Percentiles rank a stretch among this genome's conserved stretches.
phyloP scores from a whole-genome alignment of 2,113 vertebrate genomes.

The Gopherus evgoodei region DNA sequence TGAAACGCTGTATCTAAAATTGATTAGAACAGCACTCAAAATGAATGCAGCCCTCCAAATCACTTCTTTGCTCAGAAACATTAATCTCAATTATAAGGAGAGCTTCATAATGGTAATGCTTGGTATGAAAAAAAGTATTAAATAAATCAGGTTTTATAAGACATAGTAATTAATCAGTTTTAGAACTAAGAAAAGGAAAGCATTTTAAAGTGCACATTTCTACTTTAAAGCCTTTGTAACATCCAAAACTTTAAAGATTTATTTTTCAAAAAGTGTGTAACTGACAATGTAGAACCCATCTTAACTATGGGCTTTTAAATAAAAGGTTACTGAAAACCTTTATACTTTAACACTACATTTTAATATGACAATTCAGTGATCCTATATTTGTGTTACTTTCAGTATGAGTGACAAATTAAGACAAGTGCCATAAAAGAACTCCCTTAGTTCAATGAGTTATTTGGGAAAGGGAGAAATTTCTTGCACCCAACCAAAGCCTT shows the following conservation, averaged over 20 bases:
- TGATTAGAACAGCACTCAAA: slow-evolving; percentile 85
- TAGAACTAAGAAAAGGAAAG: slow-evolving; percentile 58
- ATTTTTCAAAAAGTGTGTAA: neutral
- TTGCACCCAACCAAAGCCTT: neutral
- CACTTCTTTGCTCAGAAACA: slow-evolving; percentile 81
- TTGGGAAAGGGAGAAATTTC: neutral
- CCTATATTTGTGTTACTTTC: neutral
- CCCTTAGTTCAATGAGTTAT: neutral
- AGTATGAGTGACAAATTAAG: no score
- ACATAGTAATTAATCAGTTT: slow-evolving; percentile 83
- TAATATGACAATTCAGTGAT: neutral
- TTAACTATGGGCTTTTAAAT: neutral
- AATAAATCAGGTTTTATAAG: slow-evolving; percentile 87
- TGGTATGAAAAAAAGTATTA: slow-evolving; percentile 83
- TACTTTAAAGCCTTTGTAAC: slow-evolving; percentile 37
- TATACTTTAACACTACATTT: neutral
- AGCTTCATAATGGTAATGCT: slow-evolving; percentile 84
- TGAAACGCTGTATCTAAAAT: slow-evolving; percentile 83
- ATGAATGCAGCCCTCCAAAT: slow-evolving; percentile 85
- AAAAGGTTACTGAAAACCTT: neutral
- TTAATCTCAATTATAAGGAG: slow-evolving; percentile 87
- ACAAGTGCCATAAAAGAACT: neutral
- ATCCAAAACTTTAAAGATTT: slow-evolving; percentile 16
- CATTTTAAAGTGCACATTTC: slow-evolving; percentile 54
- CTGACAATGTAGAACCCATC: neutral